Base-by-base conservation (phyloP, 1,140 invertebrate genomes). In the Lanistes nyassanus region DNA sequence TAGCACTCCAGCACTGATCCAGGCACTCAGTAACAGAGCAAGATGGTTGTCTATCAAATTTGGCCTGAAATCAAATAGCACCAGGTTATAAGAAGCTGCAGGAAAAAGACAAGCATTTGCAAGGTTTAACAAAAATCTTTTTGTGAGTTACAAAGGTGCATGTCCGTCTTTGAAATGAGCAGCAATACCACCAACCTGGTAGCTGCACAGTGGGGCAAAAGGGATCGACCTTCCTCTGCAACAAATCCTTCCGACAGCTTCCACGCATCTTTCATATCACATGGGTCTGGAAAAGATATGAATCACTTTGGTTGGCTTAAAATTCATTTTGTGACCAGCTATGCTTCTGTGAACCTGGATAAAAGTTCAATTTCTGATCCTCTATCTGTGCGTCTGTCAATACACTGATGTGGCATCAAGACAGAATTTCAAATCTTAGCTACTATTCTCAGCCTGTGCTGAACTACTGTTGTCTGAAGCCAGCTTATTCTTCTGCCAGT, bases 31-130 rank as follows among this genome's bases (percentile, higher is more conserved):
- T 75, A 98, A 88, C 26, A 98, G 88, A n/a, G 96, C 93, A 80
- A 95, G 90, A 90, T 98, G 97, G 86, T 97, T 94, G 86, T 97
- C 95, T 62, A 94, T 93, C 75, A 98, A 92, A 88, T 98, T 98
- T 2, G 96, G 94, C 76, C 96, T 95, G 70, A 26, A 90, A 88
- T 69, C 74, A 79, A 85, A 81, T 78, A n/a, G 6, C 21, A 34
- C n/a, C 62, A 65, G 62, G 9, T 0, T 31, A 3, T 36, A 37
- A 65, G 3, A 65, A 65, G 2, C 7, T 36, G 62, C 21, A 7
- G 37, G 34, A 4, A 31, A 31, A n/a, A 64, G n/a, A 74, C 16
- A 26, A 2, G 13, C 26, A 5, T 55, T 13, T 29, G 68, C 29
- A 64, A 51, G 26, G 13, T 23, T 7, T 16, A 56, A 36, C 16